Percentiles rank a stretch among this genome's conserved stretches.
These are phyloP conservation scores for Syngnathus typhle DNA, from an alignment of 2,113 vertebrate genomes.

Conservation along the genomic window DNA sequence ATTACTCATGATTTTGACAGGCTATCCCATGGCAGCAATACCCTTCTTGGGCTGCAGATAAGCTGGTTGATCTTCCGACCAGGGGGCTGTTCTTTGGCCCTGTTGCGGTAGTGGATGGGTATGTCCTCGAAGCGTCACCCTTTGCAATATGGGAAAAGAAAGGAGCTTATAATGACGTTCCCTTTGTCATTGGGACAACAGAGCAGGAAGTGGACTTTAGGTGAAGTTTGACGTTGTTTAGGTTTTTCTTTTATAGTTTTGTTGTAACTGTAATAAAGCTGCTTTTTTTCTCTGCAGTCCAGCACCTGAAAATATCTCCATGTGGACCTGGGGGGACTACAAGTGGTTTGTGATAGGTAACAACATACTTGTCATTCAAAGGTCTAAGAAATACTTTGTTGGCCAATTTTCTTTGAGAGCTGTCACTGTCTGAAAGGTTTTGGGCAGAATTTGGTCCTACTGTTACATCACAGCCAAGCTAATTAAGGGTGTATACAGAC, in stretches of 20 bases:
- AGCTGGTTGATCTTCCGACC: slow-evolving; percentile 58
- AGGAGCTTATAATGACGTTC: slow-evolving; percentile 60
- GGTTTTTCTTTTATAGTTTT: neutral
- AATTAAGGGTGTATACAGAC: too few species aligned
- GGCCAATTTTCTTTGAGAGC: too few species aligned
- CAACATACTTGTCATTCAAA: neutral
- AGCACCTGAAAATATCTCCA: slow-evolving; percentile 59
- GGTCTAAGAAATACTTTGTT: too few species aligned
- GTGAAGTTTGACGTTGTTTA: slow-evolving; percentile 36
- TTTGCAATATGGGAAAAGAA: slow-evolving; percentile 65
- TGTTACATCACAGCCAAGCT: too few species aligned
- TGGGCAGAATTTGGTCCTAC: too few species aligned
- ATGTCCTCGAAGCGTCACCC: slow-evolving; percentile 61
- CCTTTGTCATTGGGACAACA: slow-evolving; percentile 68
- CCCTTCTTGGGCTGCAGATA: slow-evolving; percentile 64
- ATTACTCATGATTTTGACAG: slow-evolving; percentile 27
- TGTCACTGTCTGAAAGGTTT: too few species aligned
- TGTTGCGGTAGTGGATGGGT: slow-evolving; percentile 66
- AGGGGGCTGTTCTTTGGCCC: slow-evolving; percentile 51
- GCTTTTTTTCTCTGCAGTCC: slow-evolving; percentile 47
- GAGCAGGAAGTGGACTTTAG: slow-evolving; percentile 71
- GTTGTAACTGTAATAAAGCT: neutral
- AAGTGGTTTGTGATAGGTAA: slow-evolving; percentile 71
- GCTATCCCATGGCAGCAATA: slow-evolving; percentile 70
- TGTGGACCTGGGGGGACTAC: slow-evolving; percentile 71